Conservation (phyloP, 1,140 invertebrate species). For the Drepana arcuata region DNA sequence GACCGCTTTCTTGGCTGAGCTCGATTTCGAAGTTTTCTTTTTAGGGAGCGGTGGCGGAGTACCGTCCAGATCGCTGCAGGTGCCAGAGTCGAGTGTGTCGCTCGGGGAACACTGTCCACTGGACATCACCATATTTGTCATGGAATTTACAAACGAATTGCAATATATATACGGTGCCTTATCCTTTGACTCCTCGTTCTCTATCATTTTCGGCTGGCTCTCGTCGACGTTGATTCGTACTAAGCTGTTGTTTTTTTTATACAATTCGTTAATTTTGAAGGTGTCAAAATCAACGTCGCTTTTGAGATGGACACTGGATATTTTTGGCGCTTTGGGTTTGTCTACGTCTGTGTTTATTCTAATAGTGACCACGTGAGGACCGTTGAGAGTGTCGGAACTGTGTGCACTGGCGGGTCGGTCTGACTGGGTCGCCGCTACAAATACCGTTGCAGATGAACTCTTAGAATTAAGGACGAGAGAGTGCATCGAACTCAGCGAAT, state of each 20-base stretch:
- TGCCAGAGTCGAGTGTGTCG: constrained; percentile 86
- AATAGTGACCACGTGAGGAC: constrained; percentile 78
- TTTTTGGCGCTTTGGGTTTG: constrained; percentile 63
- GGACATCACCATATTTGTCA: constrained; percentile 75
- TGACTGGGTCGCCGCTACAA: constrained; percentile 72
- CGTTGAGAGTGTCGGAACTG: constrained; percentile 51
- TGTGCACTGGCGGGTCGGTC: constrained; percentile 56
- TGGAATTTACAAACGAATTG: constrained; percentile 54
- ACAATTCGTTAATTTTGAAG: constrained; percentile 48
- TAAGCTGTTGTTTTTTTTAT: constrained; percentile 51
- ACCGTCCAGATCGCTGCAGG: constrained; percentile 85
- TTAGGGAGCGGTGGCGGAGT: constrained; percentile 80
- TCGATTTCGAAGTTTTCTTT: constrained; percentile 74
- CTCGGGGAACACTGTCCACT: constrained; percentile 84
- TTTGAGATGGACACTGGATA: constrained; percentile 63
- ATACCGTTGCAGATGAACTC: constrained; percentile 74
- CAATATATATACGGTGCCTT: constrained; percentile 61
- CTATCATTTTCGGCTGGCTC: constrained; percentile 44
- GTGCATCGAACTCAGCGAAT: constrained; percentile 67
- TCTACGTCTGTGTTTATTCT: constrained; percentile 75
- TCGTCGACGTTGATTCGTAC: constrained; percentile 52
- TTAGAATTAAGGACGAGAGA: constrained; percentile 70
- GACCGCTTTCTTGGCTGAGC: constrained; percentile 61
- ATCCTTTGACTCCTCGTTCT: constrained; percentile 55
- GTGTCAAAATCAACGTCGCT: constrained; percentile 54